Evolutionary conservation across 2,113 vertebrate species (phyloP), one percentile per base, ranked within the genome.

Genomic region (Corydoras sp.): DNA sequence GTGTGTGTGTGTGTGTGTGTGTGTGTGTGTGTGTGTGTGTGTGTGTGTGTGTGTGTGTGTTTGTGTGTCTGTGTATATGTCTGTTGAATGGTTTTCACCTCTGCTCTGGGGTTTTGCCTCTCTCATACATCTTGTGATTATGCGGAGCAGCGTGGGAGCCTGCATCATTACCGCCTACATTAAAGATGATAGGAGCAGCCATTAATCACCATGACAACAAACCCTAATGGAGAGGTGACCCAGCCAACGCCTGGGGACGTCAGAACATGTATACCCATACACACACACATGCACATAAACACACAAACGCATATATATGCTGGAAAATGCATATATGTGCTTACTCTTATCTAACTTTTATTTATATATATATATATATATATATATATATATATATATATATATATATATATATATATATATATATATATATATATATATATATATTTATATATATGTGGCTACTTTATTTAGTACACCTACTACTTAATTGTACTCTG

Each of bases 131-230:
- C 97, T 98, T 92, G 74, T 92, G 92, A 95, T 98, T 97, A 98
- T 94, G 71, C 88, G 89, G 91, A 94, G 93, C 95, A 90, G 92
- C 92, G 84, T 92, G 92, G 93, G 90, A 93, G 92, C 92, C 91
- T 91, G 92, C 94, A 92, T 98, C 96, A 98, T 99, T 96, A 97
- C 94, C 92, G 93, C 97, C 94, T 97, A 95, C 98, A 99, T 98
- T 98, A 98, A 96, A 98, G 94, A 98, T 96, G 95, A 98, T 97
- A 96, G 96, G 97, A 96, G 90, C 93, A 92, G 93, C 96, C 97
- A 99, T 99, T 98, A 97, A 99, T 99, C 96, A 99, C 95, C 89
- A 88, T 96, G 95, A 99, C 97, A 99, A 97, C 75, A 99, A 93
- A 91, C 93, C 92, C 93, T 98, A 98, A 98, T 99, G 94, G 94